Evolutionary conservation across 1,140 invertebrate genomes (phyloP).

Genomic region (Drosophila seguyi): DNA sequence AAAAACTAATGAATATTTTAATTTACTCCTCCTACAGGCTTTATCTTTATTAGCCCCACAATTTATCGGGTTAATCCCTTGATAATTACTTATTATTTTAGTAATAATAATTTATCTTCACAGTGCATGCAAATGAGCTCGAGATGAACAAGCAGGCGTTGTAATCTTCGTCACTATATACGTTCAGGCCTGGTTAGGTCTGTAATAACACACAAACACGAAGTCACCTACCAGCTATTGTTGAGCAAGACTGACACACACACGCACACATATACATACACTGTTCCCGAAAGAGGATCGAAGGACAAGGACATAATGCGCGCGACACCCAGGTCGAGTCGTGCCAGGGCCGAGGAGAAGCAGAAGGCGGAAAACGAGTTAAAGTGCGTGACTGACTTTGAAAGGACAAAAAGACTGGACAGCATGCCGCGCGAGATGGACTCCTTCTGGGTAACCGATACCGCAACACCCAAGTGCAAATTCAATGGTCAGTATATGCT

Average conservation of each 20-base stretch:
- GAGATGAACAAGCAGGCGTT: conserved; percentile 29
- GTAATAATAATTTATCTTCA: neutral
- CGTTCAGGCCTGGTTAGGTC: conserved; percentile 32
- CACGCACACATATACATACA: neutral
- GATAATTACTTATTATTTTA: neutral
- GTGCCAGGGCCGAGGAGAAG: neutral
- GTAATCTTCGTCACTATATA: conserved; percentile 35
- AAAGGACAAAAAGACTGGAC: conserved; percentile 1
- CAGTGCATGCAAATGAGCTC: conserved; percentile 36
- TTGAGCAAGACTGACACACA: neutral
- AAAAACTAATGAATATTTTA: no score
- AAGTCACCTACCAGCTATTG: neutral
- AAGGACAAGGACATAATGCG: conserved; percentile 23
- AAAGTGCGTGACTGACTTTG: conserved; percentile 16
- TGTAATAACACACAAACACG: conserved; percentile 3
- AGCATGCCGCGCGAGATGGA: conserved; percentile 14
- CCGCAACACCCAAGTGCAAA: neutral
- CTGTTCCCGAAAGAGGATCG: neutral
- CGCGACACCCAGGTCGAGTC: neutral
- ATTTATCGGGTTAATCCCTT: no score
- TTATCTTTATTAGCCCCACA: no score
- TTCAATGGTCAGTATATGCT: neutral
- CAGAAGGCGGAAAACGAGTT: neutral
- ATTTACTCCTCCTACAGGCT: no score
- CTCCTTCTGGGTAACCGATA: conserved; percentile 52